A percentile compares a stretch with the other conserved stretches of the same genome.
These are phyloP conservation scores for Falco naumanni DNA, from an alignment of 2,797 vertebrate species.

Conservation along the genomic window DNA sequence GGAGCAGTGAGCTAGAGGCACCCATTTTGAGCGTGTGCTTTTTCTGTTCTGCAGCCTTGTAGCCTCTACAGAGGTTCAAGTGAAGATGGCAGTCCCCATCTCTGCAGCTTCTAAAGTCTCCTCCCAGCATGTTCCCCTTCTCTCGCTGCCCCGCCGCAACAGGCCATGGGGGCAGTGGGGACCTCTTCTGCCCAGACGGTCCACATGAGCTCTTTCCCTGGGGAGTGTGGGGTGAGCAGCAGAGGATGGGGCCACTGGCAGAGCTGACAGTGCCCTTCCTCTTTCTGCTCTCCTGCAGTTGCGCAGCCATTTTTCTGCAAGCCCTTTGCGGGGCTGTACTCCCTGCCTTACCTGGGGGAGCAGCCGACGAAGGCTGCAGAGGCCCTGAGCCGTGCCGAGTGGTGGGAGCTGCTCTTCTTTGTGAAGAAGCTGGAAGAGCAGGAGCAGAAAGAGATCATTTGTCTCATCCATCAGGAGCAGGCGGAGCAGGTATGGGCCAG, in stretches of 20 bases:
- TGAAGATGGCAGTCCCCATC: background rate
- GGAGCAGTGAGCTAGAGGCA: background rate
- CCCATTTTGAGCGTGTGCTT: background rate
- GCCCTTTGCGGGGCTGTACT: constrained; percentile 84
- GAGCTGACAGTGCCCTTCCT: background rate
- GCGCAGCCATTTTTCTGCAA: constrained; percentile 85
- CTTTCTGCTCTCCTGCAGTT: constrained; percentile 68
- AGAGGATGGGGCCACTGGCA: background rate
- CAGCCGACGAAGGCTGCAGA: constrained; percentile 51
- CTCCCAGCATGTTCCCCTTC: background rate
- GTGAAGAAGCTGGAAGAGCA: constrained; percentile 87
- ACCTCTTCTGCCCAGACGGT: background rate
- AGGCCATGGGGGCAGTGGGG: background rate
- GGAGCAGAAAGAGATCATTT: constrained; percentile 84
- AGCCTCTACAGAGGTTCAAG: background rate
- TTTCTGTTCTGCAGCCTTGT: background rate
- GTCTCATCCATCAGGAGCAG: constrained; percentile 80
- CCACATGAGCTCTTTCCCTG: background rate
- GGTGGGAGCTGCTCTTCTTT: constrained; percentile 99
- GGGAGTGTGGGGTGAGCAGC: background rate
- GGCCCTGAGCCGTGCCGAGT: constrained; percentile 86
- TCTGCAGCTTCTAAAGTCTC: background rate
- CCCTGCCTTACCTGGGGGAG: constrained; percentile 86
- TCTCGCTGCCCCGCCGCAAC: background rate
- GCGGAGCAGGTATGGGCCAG: constrained; percentile 81